Evolutionary conservation across 2,113 vertebrate genomes (phyloP).

Genomic region (Muntiacus reevesi): DNA sequence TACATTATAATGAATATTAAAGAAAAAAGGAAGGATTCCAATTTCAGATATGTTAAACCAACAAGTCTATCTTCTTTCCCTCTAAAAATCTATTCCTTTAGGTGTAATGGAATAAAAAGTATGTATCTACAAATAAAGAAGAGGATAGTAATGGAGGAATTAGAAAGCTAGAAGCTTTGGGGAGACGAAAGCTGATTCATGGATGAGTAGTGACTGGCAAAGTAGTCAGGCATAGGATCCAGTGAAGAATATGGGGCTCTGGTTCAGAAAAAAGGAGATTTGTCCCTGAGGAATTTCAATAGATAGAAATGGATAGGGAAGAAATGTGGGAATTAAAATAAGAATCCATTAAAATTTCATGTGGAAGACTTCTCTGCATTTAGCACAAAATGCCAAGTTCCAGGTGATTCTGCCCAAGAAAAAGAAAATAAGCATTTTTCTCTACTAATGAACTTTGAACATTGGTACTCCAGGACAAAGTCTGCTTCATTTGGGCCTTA

Average conservation of each 20-base stretch:
- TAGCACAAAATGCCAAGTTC: not conserved
- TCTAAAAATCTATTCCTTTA: not conserved
- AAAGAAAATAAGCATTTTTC: not conserved
- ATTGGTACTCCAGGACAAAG: not conserved
- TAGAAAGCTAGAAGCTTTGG: not conserved
- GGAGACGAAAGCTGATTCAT: not conserved
- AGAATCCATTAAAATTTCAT: not conserved
- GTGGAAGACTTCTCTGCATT: not conserved
- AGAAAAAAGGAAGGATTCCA: not conserved
- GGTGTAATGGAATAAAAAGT: not conserved
- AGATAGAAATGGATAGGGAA: not conserved
- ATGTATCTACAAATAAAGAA: not conserved
- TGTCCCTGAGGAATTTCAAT: not conserved
- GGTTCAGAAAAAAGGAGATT: not conserved
- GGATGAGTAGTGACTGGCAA: not conserved
- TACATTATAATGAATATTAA: not conserved
- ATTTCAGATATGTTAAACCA: not conserved
- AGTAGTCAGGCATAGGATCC: not conserved
- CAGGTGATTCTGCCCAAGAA: not conserved
- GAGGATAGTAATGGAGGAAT: not conserved
- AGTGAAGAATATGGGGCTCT: not conserved
- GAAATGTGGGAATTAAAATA: not conserved
- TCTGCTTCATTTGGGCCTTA: not conserved
- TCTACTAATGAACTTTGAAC: not conserved
- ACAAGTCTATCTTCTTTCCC: not conserved